Percentiles rank a stretch among this genome's conserved stretches.
Evolutionary conservation across 2,113 vertebrate species (phyloP).

Genomic region (Syngnathus typhle): DNA sequence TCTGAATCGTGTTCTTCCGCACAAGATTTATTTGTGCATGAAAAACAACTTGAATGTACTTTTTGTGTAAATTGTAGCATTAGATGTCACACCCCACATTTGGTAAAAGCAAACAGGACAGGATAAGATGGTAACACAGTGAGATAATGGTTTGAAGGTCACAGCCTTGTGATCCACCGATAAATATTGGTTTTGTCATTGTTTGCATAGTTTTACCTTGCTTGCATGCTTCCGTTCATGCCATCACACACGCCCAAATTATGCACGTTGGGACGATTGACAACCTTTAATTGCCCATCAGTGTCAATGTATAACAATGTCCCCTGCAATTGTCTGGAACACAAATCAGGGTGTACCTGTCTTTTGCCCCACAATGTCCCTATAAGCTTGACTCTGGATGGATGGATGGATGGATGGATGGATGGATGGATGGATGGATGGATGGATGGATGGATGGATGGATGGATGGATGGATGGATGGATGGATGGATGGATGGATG

Average conservation of each 20-base stretch:
- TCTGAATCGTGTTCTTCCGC: conserved; percentile 6
- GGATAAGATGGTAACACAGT: neutral
- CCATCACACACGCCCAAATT: neutral
- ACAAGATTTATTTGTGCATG: conserved; percentile 16
- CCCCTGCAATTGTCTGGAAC: neutral
- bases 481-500: too few relatives aligned
- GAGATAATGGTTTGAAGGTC: neutral
- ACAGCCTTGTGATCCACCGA: neutral
- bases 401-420: neutral
- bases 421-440: too few relatives aligned
- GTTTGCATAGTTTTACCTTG: too few relatives aligned
- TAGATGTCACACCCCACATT: neutral
- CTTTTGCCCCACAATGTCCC: too few relatives aligned
- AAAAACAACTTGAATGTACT: conserved; percentile 16
- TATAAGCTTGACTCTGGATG: neutral
- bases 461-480: too few relatives aligned
- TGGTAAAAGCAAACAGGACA: too few relatives aligned
- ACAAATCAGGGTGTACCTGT: neutral
- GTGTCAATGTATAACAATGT: neutral
- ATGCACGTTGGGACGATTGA: neutral
- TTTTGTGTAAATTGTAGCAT: neutral
- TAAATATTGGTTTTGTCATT: neutral
- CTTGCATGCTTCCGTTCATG: too few relatives aligned
- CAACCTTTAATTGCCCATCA: too few relatives aligned
- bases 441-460: too few relatives aligned